These are phyloP conservation scores for Eulemur rufifrons DNA, from an alignment of 2,113 vertebrate genomes.

Conservation along the genomic window DNA sequence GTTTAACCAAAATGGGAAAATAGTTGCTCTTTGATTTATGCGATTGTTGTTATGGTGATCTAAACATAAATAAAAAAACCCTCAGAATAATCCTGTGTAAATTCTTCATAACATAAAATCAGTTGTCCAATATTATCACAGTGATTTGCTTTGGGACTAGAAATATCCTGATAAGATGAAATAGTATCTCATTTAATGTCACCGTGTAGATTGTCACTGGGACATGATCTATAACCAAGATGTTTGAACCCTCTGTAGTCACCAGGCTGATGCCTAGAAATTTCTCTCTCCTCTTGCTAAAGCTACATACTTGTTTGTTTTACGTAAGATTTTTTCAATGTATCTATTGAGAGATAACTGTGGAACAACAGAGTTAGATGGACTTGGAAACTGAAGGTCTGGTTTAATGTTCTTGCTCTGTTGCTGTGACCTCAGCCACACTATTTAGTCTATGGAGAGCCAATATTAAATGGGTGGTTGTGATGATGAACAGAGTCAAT, in stretches of 20 bases:
- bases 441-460: neutral
- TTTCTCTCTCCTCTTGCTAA: neutral
- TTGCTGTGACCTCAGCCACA: neutral
- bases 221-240: neutral
- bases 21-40: no score
- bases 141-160: neutral
- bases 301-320: neutral
- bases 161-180: conserved; percentile 17
- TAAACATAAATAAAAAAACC: no score
- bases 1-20: no score
- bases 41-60: no score
- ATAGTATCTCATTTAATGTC: neutral
- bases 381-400: neutral
- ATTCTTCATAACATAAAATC: conserved; percentile 1
- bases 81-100: neutral
- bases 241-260: neutral
- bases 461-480: neutral
- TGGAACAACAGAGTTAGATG: neutral
- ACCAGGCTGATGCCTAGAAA: neutral
- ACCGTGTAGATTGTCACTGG: neutral
- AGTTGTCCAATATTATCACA: neutral
- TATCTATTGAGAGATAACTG: neutral
- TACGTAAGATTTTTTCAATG: neutral
- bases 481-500: neutral
- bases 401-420: neutral